phyloP scores from a whole-genome alignment of 1,140 invertebrate genomes.

The Drosophila bocqueti region DNA sequence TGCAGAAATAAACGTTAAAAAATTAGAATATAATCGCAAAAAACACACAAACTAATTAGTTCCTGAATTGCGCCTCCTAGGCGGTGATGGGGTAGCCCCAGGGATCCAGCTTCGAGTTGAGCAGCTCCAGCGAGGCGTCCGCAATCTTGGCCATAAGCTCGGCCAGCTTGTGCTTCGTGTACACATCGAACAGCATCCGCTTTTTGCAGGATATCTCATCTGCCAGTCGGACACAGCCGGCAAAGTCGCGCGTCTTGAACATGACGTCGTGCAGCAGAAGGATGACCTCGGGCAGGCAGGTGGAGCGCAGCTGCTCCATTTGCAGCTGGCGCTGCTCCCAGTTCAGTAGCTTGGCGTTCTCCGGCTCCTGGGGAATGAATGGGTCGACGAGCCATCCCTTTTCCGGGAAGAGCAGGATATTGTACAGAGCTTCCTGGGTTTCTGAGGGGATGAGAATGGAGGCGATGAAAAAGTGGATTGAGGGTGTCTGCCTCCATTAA shows the following conservation, averaged over 20 bases:
- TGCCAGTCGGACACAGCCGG: constrained; percentile 92
- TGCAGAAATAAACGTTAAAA: constrained; percentile 60
- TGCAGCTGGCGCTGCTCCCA: constrained; percentile 86
- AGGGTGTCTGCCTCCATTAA: no score
- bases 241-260: constrained; percentile 90
- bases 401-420: constrained; percentile 94
- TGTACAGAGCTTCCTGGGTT: constrained; percentile 93
- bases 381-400: constrained; percentile 95
- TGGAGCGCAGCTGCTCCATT: constrained; percentile 90
- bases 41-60: constrained; percentile 27
- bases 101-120: constrained; percentile 90
- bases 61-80: constrained; percentile 38
- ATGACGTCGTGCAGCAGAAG: constrained; percentile 93
- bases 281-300: constrained; percentile 94
- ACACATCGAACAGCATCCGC: constrained; percentile 92
- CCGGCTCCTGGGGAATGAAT: constrained; percentile 74
- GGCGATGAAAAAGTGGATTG: no score
- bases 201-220: constrained; percentile 92
- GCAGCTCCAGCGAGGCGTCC: constrained; percentile 90
- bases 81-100: constrained; percentile 87
- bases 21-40: constrained; percentile 51
- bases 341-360: constrained; percentile 49
- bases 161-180: constrained; percentile 90
- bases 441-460: constrained; percentile 84
- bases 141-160: constrained; percentile 92